Evolutionary conservation across 2,797 vertebrate species (phyloP).

Genomic region (Potorous gilbertii): DNA sequence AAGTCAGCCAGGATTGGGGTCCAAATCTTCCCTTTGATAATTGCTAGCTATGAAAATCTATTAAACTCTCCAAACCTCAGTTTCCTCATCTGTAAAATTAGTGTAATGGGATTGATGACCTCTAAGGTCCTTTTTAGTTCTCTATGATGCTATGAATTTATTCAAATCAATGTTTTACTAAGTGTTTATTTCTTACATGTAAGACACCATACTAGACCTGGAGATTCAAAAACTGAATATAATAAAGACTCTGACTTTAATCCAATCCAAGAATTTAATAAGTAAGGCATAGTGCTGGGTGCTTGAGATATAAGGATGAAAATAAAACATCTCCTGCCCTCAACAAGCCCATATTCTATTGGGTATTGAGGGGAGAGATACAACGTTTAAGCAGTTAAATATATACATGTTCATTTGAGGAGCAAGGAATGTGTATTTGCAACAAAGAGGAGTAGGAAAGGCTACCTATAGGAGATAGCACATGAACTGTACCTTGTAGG

Average conservation of each 20-base stretch:
- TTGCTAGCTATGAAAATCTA: background rate
- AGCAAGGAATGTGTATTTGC: background rate
- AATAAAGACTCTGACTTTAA: background rate
- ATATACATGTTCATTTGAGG: background rate
- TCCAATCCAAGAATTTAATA: background rate
- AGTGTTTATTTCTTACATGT: background rate
- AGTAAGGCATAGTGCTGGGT: background rate
- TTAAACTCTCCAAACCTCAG: background rate
- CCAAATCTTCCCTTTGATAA: background rate
- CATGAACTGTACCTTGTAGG: background rate
- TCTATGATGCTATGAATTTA: background rate
- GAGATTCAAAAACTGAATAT: background rate
- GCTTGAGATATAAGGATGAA: background rate
- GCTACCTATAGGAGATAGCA: background rate
- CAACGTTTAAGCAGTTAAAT: background rate
- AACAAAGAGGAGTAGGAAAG: background rate
- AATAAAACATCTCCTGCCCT: background rate
- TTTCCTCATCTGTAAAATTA: background rate
- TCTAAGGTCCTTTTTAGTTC: background rate
- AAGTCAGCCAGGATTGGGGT: background rate
- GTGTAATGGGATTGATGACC: background rate
- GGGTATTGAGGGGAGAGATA: background rate
- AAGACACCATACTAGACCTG: background rate
- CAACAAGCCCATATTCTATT: background rate
- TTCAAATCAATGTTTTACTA: background rate